Conservation (phyloP, 1,140 invertebrate genomes). For the Tribolium castaneum region DNA sequence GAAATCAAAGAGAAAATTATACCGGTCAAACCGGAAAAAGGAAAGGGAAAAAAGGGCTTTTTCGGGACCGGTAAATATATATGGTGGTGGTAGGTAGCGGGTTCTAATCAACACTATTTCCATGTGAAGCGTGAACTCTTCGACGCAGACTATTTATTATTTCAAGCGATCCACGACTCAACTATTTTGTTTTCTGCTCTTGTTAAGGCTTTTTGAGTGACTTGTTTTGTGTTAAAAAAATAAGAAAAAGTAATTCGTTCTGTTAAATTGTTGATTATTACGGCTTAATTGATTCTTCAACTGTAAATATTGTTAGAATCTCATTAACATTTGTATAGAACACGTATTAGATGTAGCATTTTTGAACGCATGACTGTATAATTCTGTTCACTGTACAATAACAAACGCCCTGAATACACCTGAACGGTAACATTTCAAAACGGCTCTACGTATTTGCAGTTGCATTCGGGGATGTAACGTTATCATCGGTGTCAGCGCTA, state of each 20-base stretch:
- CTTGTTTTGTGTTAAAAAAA: constrained; percentile 28
- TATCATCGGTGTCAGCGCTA: constrained; percentile 53
- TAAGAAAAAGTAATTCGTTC: constrained; percentile 21
- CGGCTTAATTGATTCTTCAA: neutral
- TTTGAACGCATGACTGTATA: constrained; percentile 35
- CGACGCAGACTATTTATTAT: constrained; percentile 44
- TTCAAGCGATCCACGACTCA: constrained; percentile 23
- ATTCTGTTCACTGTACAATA: constrained; percentile 35
- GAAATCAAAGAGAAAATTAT: constrained; percentile 65
- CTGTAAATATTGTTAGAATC: constrained; percentile 28
- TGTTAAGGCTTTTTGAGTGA: constrained; percentile 44
- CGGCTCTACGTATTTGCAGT: constrained; percentile 59
- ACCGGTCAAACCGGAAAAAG: constrained; percentile 66
- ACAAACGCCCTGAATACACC: constrained; percentile 50
- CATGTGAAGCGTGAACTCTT: constrained; percentile 59
- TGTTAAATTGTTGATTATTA: constrained; percentile 7
- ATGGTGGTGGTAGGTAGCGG: constrained; percentile 64
- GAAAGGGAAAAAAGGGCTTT: constrained; percentile 83
- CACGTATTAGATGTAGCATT: constrained; percentile 28
- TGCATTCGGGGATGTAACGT: constrained; percentile 46
- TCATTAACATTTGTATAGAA: constrained; percentile 31
- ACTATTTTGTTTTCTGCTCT: constrained; percentile 45
- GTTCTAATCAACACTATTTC: constrained; percentile 61
- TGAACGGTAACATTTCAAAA: constrained; percentile 15
- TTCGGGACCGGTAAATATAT: constrained; percentile 82